Conservation (phyloP, 1,140 invertebrate species). For the Hypsibius dujardini region DNA sequence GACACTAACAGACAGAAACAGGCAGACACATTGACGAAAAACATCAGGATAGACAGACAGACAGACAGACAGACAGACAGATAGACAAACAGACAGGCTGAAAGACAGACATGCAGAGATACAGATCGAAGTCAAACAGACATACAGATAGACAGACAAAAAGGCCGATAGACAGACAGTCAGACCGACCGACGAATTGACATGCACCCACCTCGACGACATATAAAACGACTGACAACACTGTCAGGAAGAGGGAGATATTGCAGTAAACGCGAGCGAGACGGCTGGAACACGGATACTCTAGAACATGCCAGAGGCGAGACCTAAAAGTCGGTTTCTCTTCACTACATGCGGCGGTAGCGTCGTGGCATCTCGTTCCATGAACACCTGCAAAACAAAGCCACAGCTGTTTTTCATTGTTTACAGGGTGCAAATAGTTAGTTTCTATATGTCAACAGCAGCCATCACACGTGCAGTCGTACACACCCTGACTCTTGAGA, state of each 20-base stretch:
- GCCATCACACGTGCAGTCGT: background rate
- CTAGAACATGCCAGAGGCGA: background rate
- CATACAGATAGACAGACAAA: background rate
- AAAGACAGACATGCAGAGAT: too few species aligned
- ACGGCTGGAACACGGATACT: background rate
- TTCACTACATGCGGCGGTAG: background rate
- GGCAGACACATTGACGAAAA: too few species aligned
- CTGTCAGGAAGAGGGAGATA: background rate
- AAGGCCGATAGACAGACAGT: background rate
- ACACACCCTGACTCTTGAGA: background rate
- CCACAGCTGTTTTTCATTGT: background rate
- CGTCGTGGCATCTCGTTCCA: background rate
- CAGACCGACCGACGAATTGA: background rate
- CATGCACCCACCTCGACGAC: slow-evolving; percentile 4
- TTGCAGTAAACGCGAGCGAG: background rate
- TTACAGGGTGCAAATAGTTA: background rate
- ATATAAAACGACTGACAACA: background rate
- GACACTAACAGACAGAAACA: too few species aligned
- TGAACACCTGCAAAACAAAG: background rate
- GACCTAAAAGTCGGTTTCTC: background rate
- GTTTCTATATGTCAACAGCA: background rate
- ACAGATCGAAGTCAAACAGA: too few species aligned
- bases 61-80: too few species aligned
- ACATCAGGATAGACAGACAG: too few species aligned
- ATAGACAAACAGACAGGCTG: too few species aligned